Evolutionary conservation across 1,140 invertebrate genomes (phyloP).

Genomic region (Drosophila navojoa): DNA sequence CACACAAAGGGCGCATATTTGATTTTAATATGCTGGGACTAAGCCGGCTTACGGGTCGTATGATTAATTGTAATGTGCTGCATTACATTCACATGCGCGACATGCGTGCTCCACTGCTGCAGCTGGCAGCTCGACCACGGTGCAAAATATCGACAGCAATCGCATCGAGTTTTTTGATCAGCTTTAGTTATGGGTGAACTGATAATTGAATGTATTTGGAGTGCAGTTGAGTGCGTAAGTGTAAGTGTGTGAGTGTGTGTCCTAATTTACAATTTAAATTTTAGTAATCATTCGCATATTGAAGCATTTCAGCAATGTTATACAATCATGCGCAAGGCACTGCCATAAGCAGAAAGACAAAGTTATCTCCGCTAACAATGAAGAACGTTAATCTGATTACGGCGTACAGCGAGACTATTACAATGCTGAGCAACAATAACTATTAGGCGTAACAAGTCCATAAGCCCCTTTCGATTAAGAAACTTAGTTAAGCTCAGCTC

Average conservation of each 20-base stretch:
- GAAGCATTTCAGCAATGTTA: not conserved
- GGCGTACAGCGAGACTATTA: not conserved
- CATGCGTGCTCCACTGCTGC: constrained; percentile 35
- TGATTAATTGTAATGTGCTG: constrained; percentile 77
- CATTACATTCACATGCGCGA: constrained; percentile 58
- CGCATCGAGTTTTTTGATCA: constrained; percentile 16
- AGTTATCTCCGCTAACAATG: not conserved
- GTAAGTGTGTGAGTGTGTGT: not conserved
- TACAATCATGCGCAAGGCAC: not conserved
- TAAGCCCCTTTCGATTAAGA: not conserved
- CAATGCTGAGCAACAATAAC: not conserved
- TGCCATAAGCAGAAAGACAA: not conserved
- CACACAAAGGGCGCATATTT: constrained; percentile 55
- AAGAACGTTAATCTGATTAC: not conserved
- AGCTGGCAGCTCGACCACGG: constrained; percentile 21
- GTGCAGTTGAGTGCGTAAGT: constrained; percentile 5
- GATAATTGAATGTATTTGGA: constrained; percentile 27
- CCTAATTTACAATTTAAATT: constrained; percentile 24
- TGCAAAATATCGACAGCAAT: constrained; percentile 19
- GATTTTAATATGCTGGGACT: constrained; percentile 67
- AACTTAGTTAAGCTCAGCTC: no score
- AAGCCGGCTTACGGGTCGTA: constrained; percentile 72
- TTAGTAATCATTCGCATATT: constrained; percentile 10
- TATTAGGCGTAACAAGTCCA: not conserved
- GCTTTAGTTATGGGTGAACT: constrained; percentile 31